Evolutionary conservation across 1,140 invertebrate species (phyloP), one percentile per base, ranked within the genome.

Genomic region (Aphelenchoides fujianensis): DNA sequence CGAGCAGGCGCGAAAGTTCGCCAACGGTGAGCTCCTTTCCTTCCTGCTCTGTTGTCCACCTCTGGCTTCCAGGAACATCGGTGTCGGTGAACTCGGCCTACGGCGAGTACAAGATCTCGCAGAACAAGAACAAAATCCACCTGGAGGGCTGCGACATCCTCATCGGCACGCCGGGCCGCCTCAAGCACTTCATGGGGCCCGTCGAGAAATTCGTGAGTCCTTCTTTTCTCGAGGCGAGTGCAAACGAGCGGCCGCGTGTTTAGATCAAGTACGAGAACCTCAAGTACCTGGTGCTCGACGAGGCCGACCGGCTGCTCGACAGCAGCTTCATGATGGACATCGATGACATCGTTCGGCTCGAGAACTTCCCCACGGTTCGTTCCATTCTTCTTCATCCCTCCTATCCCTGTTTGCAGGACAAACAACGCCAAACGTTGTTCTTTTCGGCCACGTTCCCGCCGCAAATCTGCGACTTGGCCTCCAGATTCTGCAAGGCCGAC

Each of bases 281-380:
- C 0, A 88, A 90, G 2, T 95, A 89, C 81, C 86, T 96, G 0
- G 92, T 98, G 0, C 85, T 98, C 1, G 95, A 98, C 84, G 95
- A 98, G 86, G 95, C 94, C 2, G 95, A 97, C 85, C 88, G 93
- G n/a, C 96, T 98, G 94, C 85, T 97, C 28, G 94, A 97, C 77
- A 91, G 74, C 27, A 68, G 71, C 28, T 84, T 82, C 85, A 68
- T 59, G 31, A 69, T 62, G 31, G 82, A 83, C 48, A 57, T 83
- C 34, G 23, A 71, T 5, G 54, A 62, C n/a, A 78, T 84, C 7
- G 48, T 66, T 30, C 34, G 48, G 19, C 52, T 66, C 23, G 27
- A 37, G 2, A 57, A 52, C 1, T 82, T 79, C 62, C 76, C 82
- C 3, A 36, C 35, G 48, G 79, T 81, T 30, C 28, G 54, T 48